These are phyloP conservation scores for Lomographa bimaculata DNA, from an alignment of 2,888 invertebrate genomes.

Conservation along the genomic window DNA sequence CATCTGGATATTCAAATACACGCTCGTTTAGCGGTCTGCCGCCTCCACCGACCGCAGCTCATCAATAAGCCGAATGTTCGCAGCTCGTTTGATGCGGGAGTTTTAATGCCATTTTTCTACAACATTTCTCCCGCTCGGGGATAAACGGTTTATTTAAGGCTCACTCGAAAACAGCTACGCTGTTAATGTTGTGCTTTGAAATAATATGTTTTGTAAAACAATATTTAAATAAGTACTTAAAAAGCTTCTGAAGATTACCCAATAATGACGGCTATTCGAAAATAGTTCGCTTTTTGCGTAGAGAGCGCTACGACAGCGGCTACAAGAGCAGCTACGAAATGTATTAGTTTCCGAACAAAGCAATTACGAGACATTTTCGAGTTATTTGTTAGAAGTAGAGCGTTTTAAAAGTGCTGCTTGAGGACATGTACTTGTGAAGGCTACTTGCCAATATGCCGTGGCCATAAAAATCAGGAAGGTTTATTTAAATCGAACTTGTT, in stretches of 20 bases:
- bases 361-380: conserved; percentile 3
- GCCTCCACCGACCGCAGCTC: too few species aligned
- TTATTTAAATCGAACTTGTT: too few species aligned
- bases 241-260: too few species aligned
- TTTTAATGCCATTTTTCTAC: conserved; percentile 4
- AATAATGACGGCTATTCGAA: too few species aligned
- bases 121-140: conserved; percentile 5
- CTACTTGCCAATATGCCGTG: too few species aligned
- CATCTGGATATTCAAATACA: conserved; percentile 7
- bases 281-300: not conserved
- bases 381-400: not conserved
- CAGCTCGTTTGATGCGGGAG: conserved; percentile 7
- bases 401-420: not conserved
- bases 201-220: too few species aligned
- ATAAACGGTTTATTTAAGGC: not conserved
- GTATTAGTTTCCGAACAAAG: conserved; percentile 5
- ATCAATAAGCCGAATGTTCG: not conserved
- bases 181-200: too few species aligned
- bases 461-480: too few species aligned
- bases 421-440: too few species aligned
- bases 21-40: conserved; percentile 17
- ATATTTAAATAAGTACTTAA: too few species aligned
- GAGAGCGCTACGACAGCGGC: conserved; percentile 2
- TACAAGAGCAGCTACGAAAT: conserved; percentile 6
- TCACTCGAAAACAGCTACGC: conserved; percentile 3